These are phyloP conservation scores for Nomada ruficornis DNA, from an alignment of 2,888 invertebrate species.

Conservation along the genomic window DNA sequence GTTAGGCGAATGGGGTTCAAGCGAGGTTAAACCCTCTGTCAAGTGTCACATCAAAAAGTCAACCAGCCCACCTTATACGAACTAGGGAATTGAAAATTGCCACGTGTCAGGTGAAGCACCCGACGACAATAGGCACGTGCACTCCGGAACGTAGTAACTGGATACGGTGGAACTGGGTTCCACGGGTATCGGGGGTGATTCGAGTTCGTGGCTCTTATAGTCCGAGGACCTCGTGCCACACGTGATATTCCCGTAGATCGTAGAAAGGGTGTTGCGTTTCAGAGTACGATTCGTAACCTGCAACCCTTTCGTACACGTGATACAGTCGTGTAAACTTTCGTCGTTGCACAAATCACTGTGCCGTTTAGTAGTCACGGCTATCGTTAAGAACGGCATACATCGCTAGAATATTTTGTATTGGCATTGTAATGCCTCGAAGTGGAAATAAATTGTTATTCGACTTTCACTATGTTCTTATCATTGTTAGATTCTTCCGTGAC, in stretches of 20 bases:
- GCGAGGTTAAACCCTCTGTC: conserved; percentile 37
- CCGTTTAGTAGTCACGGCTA: not conserved
- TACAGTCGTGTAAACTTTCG: not conserved
- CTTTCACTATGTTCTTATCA: too few relatives aligned
- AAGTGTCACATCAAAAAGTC: conserved; percentile 75
- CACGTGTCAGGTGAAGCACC: conserved; percentile 82
- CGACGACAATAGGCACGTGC: conserved; percentile 77
- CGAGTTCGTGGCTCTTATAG: conserved; percentile 55
- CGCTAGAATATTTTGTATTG: too few relatives aligned
- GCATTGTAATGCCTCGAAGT: too few relatives aligned
- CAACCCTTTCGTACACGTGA: not conserved
- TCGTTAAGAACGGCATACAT: not conserved
- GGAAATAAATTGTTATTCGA: too few relatives aligned
- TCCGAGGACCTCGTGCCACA: conserved; percentile 29
- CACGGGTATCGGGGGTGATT: conserved; percentile 63
- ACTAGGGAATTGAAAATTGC: conserved; percentile 76
- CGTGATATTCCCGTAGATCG: conserved; percentile 49
- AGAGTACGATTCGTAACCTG: conserved; percentile 13
- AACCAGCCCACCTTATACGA: conserved; percentile 64
- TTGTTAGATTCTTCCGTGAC: too few relatives aligned
- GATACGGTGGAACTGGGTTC: conserved; percentile 59
- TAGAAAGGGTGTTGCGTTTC: conserved; percentile 46
- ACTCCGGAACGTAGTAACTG: conserved; percentile 61
- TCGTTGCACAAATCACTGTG: not conserved
- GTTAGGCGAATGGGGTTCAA: conserved; percentile 25